phyloP scores from a whole-genome alignment of 1,140 invertebrate species.

The Geopemphigus sp. region DNA sequence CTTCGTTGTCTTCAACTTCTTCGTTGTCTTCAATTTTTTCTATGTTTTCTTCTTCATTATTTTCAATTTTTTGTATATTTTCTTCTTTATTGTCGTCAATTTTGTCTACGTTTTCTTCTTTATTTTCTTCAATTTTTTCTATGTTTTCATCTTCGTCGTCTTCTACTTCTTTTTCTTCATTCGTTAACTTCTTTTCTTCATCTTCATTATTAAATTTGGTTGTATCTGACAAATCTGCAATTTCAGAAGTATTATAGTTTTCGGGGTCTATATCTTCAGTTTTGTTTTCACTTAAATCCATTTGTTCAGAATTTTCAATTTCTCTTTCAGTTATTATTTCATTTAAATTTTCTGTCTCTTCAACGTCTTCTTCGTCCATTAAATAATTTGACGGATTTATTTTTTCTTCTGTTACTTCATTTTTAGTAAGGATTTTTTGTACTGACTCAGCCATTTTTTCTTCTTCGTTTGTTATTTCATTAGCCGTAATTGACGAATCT shows the following conservation, averaged over 20 bases:
- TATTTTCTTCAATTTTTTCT: constrained; percentile 35
- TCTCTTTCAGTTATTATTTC: background rate
- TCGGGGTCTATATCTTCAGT: constrained; percentile 15
- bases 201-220: background rate
- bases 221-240: no score
- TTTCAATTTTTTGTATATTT: no score
- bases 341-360: constrained; percentile 19
- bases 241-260: background rate
- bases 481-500: no score
- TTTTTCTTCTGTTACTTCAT: constrained; percentile 20
- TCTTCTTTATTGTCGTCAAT: constrained; percentile 36
- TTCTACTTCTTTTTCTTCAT: constrained; percentile 19
- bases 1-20: constrained; percentile 1
- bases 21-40: constrained; percentile 21
- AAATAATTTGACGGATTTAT: background rate
- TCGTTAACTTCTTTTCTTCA: constrained; percentile 15
- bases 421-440: constrained; percentile 54
- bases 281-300: constrained; percentile 19
- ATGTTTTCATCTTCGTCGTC: constrained; percentile 18
- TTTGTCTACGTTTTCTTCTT: constrained; percentile 44
- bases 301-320: background rate
- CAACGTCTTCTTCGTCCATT: background rate
- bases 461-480: constrained; percentile 33
- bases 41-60: background rate
- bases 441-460: constrained; percentile 21